Evolutionary conservation across 1,140 invertebrate genomes (phyloP).

Genomic region (Antheraea pernyi): DNA sequence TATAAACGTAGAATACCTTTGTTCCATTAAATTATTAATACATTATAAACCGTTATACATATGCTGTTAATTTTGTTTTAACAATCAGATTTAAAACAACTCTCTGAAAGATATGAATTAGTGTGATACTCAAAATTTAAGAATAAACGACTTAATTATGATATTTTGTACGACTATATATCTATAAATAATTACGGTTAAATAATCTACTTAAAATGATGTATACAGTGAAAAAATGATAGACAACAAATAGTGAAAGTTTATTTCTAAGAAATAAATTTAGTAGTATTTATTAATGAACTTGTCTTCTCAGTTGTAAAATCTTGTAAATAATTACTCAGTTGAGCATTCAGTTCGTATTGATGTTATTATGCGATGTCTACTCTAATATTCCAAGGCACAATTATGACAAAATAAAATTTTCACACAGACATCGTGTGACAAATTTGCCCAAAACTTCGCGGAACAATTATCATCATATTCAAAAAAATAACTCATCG

Average conservation of each 20-base stretch:
- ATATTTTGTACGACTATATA: no score
- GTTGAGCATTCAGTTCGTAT: neutral
- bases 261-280: no score
- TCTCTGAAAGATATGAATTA: no score
- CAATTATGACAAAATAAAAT: constrained; percentile 35
- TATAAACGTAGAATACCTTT: neutral
- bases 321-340: neutral
- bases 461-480: constrained; percentile 24
- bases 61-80: no score
- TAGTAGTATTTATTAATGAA: neutral
- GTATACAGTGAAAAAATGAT: neutral
- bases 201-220: neutral
- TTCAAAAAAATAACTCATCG: constrained; percentile 34
- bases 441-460: constrained; percentile 38
- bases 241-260: neutral
- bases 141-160: no score
- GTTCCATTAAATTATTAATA: neutral
- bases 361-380: constrained; percentile 17
- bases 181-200: neutral
- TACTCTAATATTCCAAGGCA: constrained; percentile 27
- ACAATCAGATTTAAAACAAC: no score
- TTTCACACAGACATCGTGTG: constrained; percentile 45
- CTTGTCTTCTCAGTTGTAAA: neutral
- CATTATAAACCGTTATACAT: neutral
- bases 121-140: no score